These are phyloP conservation scores for Gallinago nigripennis DNA, from an alignment of 2,797 vertebrate species.

Conservation along the genomic window DNA sequence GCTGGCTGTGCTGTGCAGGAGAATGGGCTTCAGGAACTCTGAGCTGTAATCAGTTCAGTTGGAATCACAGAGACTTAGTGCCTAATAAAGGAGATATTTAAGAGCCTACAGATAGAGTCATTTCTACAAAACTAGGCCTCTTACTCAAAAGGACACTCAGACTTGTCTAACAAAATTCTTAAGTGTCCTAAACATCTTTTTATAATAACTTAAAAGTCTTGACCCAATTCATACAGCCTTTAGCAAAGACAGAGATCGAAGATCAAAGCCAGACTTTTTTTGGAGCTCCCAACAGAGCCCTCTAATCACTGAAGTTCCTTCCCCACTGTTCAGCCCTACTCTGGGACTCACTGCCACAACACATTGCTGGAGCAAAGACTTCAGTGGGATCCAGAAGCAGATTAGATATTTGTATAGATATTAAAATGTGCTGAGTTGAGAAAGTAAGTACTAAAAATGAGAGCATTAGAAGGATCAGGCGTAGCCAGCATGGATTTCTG, in stretches of 20 bases:
- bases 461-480: not conserved
- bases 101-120: fast-evolving
- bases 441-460: not conserved
- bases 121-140: not conserved
- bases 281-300: not conserved
- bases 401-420: not conserved
- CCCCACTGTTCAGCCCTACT: fast-evolving
- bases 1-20: fast-evolving
- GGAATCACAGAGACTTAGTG: not conserved
- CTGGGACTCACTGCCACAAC: not conserved
- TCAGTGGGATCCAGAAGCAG: not conserved
- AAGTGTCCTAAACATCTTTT: not conserved
- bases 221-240: not conserved
- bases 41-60: not conserved
- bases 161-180: not conserved
- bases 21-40: not conserved
- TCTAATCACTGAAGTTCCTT: not conserved
- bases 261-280: not conserved
- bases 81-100: not conserved
- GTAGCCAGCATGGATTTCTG: no score
- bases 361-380: not conserved
- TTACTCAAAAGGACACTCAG: not conserved
- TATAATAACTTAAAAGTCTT: not conserved
- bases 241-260: not conserved
- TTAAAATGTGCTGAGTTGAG: not conserved